Evolutionary conservation across 1,140 invertebrate genomes (phyloP).

Genomic region (Chrysopa pallens): DNA sequence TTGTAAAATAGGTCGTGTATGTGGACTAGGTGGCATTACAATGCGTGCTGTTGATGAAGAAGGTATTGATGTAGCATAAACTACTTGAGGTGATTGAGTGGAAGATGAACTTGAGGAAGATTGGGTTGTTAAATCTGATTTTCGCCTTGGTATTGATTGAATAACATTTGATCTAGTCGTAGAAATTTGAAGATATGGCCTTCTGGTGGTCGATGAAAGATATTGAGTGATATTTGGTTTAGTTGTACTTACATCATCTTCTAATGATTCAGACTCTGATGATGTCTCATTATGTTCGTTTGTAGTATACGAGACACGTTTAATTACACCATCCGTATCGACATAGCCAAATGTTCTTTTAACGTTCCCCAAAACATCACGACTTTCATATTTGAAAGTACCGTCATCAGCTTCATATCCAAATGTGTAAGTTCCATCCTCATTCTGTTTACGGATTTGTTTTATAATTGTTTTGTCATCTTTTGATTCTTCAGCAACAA

Average conservation of each 20-base stretch:
- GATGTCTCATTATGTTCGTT: conserved; percentile 23
- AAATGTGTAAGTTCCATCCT: conserved; percentile 70
- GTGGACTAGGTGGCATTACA: background rate
- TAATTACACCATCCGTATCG: conserved; percentile 59
- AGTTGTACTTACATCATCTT: conserved; percentile 26
- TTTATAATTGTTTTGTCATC: conserved; percentile 34
- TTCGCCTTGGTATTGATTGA: conserved; percentile 35
- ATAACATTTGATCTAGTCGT: conserved; percentile 34
- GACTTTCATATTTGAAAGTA: conserved; percentile 67
- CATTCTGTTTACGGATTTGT: conserved; percentile 62
- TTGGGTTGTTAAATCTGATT: conserved; percentile 16
- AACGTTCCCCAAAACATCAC: conserved; percentile 61
- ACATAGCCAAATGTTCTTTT: conserved; percentile 76
- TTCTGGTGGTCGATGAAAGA: conserved; percentile 16
- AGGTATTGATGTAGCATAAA: conserved; percentile 14
- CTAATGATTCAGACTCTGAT: conserved; percentile 32
- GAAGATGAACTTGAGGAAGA: conserved; percentile 7
- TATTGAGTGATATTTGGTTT: conserved; percentile 22
- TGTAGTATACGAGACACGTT: conserved; percentile 64
- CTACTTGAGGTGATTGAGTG: conserved; percentile 5
- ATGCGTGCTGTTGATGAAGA: background rate
- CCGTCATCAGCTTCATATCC: conserved; percentile 72
- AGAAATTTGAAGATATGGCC: conserved; percentile 18
- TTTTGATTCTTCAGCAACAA: conserved; percentile 20
- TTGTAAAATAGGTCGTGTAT: conserved; percentile 10